These are phyloP conservation scores for Forbesichthys agassizii DNA, from an alignment of 2,113 vertebrate genomes.

Conservation along the genomic window DNA sequence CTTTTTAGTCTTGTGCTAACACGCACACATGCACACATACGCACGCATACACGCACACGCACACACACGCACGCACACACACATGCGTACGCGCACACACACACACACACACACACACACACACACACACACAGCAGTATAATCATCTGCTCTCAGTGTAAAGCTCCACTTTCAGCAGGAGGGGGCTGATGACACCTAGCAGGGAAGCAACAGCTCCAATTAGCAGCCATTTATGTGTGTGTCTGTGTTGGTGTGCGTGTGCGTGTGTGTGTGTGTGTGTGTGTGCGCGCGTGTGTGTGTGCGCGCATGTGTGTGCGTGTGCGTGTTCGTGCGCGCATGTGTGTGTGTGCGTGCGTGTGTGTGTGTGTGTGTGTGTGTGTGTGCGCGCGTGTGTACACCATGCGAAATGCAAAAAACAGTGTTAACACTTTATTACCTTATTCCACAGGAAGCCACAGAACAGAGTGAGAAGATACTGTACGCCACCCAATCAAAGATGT, in stretches of 20 bases:
- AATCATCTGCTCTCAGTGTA: conserved; percentile 70
- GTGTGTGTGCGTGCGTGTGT: conserved; percentile 2
- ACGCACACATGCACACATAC: conserved; percentile 2
- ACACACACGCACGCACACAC: conserved; percentile 3
- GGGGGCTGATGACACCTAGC: conserved; percentile 76
- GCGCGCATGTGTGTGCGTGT: conserved; percentile 4
- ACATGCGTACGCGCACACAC: conserved; percentile 1
- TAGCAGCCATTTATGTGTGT: conserved; percentile 59
- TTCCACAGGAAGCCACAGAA: conserved; percentile 41
- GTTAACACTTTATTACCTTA: conserved; percentile 71
- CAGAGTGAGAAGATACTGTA: conserved; percentile 9
- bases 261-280: conserved; percentile 13
- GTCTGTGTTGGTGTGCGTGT: too few species aligned
- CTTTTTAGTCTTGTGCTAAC: not conserved
- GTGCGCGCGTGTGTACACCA: conserved; percentile 5
- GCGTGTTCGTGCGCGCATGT: conserved; percentile 17
- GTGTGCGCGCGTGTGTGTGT: conserved; percentile 31
- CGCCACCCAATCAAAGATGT: conserved; percentile 62
- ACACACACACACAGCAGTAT: conserved; percentile 47
- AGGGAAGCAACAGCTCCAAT: conserved; percentile 74
- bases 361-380: not conserved
- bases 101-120: conserved; percentile 6
- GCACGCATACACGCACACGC: conserved; percentile 17
- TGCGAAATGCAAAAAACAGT: conserved; percentile 49
- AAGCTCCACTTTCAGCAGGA: conserved; percentile 69